Percentiles rank a stretch among this genome's conserved stretches.
Conservation (phyloP, 2,888 invertebrate genomes). For the Spatulosminthurus flaviceps region DNA sequence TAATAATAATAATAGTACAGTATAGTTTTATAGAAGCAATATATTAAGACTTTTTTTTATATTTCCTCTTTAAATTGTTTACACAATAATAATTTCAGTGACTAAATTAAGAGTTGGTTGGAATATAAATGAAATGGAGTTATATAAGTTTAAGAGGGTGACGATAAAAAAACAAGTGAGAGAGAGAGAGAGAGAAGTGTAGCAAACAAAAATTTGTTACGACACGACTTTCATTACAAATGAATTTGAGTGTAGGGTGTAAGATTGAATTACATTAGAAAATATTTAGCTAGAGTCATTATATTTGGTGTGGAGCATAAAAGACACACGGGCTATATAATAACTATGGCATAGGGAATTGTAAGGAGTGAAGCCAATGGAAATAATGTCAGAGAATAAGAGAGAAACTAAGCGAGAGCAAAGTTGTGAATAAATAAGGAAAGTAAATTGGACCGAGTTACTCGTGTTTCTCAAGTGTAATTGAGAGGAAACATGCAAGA, state of each 20-base stretch:
- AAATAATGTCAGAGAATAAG: conserved; percentile 36
- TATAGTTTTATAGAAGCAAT: too few relatives aligned
- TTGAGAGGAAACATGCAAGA: conserved; percentile 57
- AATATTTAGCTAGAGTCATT: too few relatives aligned
- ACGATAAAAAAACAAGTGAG: background rate
- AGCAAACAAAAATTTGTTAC: background rate
- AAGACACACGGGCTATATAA: too few relatives aligned
- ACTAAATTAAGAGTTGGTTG: too few relatives aligned
- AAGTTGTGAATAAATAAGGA: conserved; percentile 34
- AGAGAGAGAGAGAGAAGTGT: conserved; percentile 20
- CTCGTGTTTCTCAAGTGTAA: conserved; percentile 52
- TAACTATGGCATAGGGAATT: background rate
- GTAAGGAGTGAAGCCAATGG: conserved; percentile 25
- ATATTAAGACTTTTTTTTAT: too few relatives aligned
- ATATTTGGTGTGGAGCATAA: too few relatives aligned
- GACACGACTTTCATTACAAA: background rate
- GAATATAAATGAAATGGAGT: too few relatives aligned
- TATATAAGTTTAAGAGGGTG: too few relatives aligned
- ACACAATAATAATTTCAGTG: too few relatives aligned
- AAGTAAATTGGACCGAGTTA: conserved; percentile 16
- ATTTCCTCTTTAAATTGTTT: too few relatives aligned
- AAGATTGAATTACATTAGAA: too few relatives aligned
- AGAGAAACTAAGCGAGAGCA: background rate
- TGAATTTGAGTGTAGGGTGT: background rate
- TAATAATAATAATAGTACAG: too few relatives aligned